These are phyloP conservation scores for Lasioglossum marginatum DNA, from an alignment of 2,888 invertebrate genomes.

Conservation along the genomic window DNA sequence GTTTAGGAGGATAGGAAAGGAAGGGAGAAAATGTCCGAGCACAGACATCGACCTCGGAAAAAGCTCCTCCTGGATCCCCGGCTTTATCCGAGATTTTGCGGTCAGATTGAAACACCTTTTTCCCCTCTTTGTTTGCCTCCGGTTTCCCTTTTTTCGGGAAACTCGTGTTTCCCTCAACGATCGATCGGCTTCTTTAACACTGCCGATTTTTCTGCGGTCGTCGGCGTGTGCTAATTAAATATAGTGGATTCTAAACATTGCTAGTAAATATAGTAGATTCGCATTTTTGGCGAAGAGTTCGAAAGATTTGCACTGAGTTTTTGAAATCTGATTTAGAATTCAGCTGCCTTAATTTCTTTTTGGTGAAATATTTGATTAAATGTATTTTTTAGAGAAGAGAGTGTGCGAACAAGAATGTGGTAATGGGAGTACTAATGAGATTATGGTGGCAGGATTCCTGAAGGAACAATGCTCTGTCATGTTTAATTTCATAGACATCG, in stretches of 20 bases:
- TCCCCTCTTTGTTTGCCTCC: not conserved
- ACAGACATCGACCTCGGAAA: not conserved
- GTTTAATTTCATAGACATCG: not conserved
- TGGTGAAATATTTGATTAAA: too few relatives aligned
- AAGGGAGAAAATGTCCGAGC: slow-evolving; percentile 2
- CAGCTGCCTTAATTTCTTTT: not conserved
- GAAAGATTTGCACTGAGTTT: not conserved
- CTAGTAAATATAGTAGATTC: too few relatives aligned
- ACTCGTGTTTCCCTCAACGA: not conserved
- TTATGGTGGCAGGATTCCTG: not conserved
- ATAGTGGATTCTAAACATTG: not conserved
- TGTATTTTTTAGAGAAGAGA: too few relatives aligned
- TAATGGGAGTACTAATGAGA: not conserved
- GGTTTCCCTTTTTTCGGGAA: not conserved
- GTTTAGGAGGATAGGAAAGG: not conserved
- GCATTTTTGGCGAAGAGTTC: too few relatives aligned
- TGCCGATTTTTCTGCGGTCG: not conserved
- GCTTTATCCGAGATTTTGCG: slow-evolving; percentile 9
- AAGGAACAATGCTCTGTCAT: not conserved
- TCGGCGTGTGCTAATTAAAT: not conserved
- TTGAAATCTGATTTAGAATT: not conserved
- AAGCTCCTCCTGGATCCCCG: slow-evolving; percentile 4
- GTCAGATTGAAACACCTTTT: slow-evolving; percentile 16
- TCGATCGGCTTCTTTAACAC: not conserved
- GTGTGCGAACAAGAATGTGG: not conserved